Evolutionary conservation across 2,797 vertebrate genomes (phyloP), one percentile per base, ranked within the genome.

Genomic region (Sibirionetta formosa): DNA sequence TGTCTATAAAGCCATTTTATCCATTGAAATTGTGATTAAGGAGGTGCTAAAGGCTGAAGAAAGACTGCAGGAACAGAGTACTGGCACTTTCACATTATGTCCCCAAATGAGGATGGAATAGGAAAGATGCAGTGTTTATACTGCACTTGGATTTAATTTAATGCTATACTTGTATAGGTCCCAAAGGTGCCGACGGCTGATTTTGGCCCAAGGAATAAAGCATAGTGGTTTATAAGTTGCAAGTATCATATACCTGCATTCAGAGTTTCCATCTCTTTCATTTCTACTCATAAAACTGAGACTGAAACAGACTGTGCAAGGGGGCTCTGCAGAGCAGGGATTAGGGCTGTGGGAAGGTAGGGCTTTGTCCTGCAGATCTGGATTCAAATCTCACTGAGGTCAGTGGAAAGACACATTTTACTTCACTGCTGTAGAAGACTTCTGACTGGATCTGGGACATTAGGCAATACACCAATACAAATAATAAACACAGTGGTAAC

Each of bases 181-280:
- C 60, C 77, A n/a, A 29, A 58, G 72, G 79, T 70, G 73, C 89
- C 10, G 8, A 7, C 29, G 22, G 27, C 42, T 93, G 82, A 23
- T 78, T 54, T 76, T 91, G 95, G 79, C 82, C 64, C 1, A 5
- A 42, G 33, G 46, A 58, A 56, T 29, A 73, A 64, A 91, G 66
- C 1, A 1, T 16, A 24, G 50, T 24, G 40, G 61, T 53, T 93
- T 60, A 31, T 54, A 70, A 79, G 70, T 77, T 82, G 88, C 82
- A 76, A 77, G 36, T 80, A 65, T 71, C 48, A 7, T 69, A 24
- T 31, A 79, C 63, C 80, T 94, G 73, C 63, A 4, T 72, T 83
- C 91, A 86, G 75, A 75, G 38, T 72, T 96, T 91, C 69, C 79
- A 93, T n/a, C 53, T 65, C 76, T 86, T 48, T 78, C 23, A 33